These are phyloP conservation scores for Rostratula benghalensis DNA, from an alignment of 2,113 vertebrate genomes.

Conservation along the genomic window DNA sequence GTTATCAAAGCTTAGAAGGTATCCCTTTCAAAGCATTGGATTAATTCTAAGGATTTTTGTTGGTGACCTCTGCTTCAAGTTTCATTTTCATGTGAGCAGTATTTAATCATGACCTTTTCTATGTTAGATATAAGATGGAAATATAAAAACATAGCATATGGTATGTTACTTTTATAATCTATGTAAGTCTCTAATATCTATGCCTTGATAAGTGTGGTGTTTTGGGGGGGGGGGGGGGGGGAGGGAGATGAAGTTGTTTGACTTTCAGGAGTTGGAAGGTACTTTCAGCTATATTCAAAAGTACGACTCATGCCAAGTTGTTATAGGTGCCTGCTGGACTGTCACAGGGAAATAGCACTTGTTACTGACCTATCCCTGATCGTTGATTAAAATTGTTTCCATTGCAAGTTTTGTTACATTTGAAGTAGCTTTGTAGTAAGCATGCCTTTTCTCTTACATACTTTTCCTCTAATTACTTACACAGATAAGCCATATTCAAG, in stretches of 20 bases:
- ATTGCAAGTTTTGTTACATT: background rate
- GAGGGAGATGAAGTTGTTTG: no score
- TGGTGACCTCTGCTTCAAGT: background rate
- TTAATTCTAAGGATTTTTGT: background rate
- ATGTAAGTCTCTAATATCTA: background rate
- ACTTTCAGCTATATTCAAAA: background rate
- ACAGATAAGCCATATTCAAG: background rate
- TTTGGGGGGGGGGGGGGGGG: fast-evolving
- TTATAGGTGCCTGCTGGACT: fast-evolving
- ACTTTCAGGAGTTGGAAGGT: background rate
- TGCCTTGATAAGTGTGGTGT: background rate
- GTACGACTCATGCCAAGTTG: background rate
- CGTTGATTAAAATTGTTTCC: background rate
- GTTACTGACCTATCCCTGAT: background rate
- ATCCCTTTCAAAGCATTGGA: background rate
- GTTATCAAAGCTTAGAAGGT: background rate
- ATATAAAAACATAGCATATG: no score
- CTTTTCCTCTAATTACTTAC: background rate
- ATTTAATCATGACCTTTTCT: background rate
- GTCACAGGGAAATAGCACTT: background rate
- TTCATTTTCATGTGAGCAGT: background rate
- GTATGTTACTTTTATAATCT: no score
- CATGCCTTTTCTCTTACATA: background rate
- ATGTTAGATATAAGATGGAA: background rate
- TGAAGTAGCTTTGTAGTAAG: background rate